Evolutionary conservation across 2,888 invertebrate genomes (phyloP).

Genomic region (Xestia ashworthii): DNA sequence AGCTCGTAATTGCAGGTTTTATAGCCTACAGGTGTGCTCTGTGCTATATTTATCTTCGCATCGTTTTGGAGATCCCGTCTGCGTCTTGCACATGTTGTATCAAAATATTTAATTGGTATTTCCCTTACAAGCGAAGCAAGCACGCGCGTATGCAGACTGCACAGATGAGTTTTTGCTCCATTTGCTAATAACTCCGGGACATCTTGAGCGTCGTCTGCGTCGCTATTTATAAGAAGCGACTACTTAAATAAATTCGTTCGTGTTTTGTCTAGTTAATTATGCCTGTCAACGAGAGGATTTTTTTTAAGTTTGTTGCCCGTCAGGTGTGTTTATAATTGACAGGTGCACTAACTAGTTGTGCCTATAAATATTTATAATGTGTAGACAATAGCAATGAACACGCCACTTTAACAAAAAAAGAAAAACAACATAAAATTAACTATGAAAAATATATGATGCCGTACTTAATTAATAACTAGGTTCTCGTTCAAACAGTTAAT

Average conservation of each 20-base stretch:
- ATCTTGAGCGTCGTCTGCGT: conserved; percentile 63
- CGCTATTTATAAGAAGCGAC: conserved; percentile 69
- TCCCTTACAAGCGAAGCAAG: conserved; percentile 63
- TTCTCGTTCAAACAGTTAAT: conserved; percentile 41
- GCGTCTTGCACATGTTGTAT: conserved; percentile 55
- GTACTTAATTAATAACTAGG: conserved; percentile 39
- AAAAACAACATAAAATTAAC: conserved; percentile 30
- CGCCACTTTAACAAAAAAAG: conserved; percentile 23
- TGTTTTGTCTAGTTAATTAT: conserved; percentile 65
- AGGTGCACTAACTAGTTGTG: conserved; percentile 63
- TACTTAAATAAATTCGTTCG: conserved; percentile 67
- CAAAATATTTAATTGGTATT: conserved; percentile 69
- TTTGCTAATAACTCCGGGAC: conserved; percentile 67
- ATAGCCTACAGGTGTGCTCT: conserved; percentile 54
- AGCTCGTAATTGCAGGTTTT: conserved; percentile 38
- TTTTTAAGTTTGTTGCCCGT: conserved; percentile 56
- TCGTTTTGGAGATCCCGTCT: conserved; percentile 48
- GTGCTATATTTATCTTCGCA: conserved; percentile 51
- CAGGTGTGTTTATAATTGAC: conserved; percentile 65
- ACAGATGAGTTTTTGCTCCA: conserved; percentile 64
- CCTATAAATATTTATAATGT: conserved; percentile 60
- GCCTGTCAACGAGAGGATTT: conserved; percentile 61
- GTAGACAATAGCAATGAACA: conserved; percentile 51
- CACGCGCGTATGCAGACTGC: conserved; percentile 64
- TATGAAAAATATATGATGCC: conserved; percentile 31